Evolutionary conservation across 2,113 vertebrate species (phyloP).

Genomic region (Tyrannus savana): DNA sequence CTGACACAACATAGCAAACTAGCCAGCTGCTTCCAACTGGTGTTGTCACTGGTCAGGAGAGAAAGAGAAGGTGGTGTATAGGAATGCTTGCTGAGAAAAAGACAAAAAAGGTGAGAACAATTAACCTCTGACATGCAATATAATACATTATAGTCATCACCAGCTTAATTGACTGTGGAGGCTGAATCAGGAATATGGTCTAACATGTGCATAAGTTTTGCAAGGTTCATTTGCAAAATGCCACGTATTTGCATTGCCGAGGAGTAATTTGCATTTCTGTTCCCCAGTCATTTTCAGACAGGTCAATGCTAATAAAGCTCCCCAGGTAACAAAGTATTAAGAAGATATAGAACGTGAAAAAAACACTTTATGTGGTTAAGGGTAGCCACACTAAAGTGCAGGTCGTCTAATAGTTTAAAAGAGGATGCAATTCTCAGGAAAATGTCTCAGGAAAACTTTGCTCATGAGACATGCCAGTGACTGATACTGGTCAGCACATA

Average conservation of each 20-base stretch:
- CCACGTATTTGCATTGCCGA: neutral
- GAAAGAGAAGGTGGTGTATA: neutral
- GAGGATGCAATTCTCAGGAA: neutral
- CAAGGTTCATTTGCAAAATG: slow-evolving; percentile 39
- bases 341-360: neutral
- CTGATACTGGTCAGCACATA: neutral
- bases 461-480: neutral
- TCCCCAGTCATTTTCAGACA: neutral
- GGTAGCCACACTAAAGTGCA: neutral
- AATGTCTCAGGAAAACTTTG: neutral
- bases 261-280: neutral
- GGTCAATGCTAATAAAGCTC: neutral
- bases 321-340: neutral
- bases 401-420: neutral
- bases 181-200: neutral
- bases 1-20: neutral
- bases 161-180: neutral
- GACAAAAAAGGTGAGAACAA: neutral
- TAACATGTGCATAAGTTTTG: neutral
- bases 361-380: neutral
- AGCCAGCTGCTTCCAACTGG: neutral
- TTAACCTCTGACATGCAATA: slow-evolving; percentile 24
- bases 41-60: neutral
- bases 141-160: neutral
- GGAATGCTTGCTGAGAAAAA: neutral